Conservation (phyloP, 1,140 invertebrate genomes). For the Ctenoplectra terminalis region DNA sequence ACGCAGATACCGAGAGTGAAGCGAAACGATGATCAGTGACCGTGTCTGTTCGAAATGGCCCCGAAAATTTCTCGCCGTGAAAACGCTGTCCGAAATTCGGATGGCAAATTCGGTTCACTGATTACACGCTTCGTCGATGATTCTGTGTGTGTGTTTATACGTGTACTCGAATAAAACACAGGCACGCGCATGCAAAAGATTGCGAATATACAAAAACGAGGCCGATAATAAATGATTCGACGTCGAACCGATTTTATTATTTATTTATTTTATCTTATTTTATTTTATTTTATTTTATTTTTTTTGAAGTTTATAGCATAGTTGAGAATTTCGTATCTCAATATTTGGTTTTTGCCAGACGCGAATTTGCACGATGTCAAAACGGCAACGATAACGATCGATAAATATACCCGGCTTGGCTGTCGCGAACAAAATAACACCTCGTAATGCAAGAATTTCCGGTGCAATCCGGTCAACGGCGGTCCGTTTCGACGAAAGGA, state of each 20-base stretch:
- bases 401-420: background rate
- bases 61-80: background rate
- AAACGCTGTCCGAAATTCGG: background rate
- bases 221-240: conserved; percentile 1
- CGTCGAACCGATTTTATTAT: background rate
- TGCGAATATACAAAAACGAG: background rate
- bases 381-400: conserved; percentile 25
- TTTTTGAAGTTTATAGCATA: too few species aligned
- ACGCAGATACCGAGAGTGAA: conserved; percentile 31
- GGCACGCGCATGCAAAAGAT: conserved; percentile 34
- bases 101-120: background rate
- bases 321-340: background rate
- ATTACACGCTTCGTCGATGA: background rate
- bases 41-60: background rate
- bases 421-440: background rate
- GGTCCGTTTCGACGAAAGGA: background rate
- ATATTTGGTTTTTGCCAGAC: background rate
- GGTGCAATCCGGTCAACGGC: background rate
- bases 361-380: background rate
- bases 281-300: background rate
- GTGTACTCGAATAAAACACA: background rate
- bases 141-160: background rate
- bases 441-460: conserved; percentile 5
- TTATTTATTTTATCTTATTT: background rate
- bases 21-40: conserved; percentile 44